Base-by-base conservation (phyloP, 2,888 invertebrate genomes). In the Microplitis deprimator region DNA sequence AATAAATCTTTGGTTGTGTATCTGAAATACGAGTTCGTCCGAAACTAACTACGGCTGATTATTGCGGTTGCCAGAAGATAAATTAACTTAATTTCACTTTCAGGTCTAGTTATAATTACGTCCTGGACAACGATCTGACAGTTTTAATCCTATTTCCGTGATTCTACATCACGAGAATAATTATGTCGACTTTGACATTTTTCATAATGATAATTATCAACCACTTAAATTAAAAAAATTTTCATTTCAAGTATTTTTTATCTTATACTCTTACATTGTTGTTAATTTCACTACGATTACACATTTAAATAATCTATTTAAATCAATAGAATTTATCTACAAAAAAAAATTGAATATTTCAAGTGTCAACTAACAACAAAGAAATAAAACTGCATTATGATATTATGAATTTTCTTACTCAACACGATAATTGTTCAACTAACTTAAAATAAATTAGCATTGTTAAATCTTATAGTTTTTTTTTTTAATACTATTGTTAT, bases 21-120 rank as follows among this genome's bases (percentile, higher is more conserved):
- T 77, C 73, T 73, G 77, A 76, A 77, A 78, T 78, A 76, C 73
- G 77, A 75, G 72, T 75, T 67, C 72, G 72, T 72, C 76, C 77
- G 77, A 80, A 80, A 84, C 82, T 85, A 83, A 85, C 85, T 80
- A 82, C 75, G 81, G 76, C 83, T 83, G 84, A 87, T 87, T 86
- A 86, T 84, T 85, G 84, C 84, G 83, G 81, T 77, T 78, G 76
- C 79, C 79, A 68, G 70, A 74, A 83, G 85, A 86, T 86, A 84
- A 85, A 86, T 85, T 85, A 81, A 79, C 81, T 84, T 84, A 84
- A 85, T 83, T 83, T 81, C 81, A 81, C 77, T 79, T 74, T 17
- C 73, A 78, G 79, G 82, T 79, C 78, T 80, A 72, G 77, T 77
- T 77, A 65, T 65, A 50, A 40, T 39, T 68, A 73, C 72, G 50